Evolutionary conservation across 2,888 invertebrate species (phyloP).

Genomic region (Bursaphelenchus okinawaensis): DNA sequence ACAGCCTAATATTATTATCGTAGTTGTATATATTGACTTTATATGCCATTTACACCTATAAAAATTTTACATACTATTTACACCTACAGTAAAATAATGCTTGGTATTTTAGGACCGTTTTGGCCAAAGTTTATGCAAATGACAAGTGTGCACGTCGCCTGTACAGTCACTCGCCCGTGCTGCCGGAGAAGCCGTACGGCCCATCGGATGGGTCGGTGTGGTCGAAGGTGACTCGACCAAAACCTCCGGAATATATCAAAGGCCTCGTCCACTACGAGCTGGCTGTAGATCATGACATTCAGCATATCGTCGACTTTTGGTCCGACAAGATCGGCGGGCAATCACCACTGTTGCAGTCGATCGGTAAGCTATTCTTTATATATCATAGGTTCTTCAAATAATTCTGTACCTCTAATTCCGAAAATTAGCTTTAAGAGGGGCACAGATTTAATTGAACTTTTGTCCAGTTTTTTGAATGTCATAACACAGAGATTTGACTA

Average conservation of each 20-base stretch:
- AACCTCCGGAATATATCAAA: background rate
- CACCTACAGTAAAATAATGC: background rate
- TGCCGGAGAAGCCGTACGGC: conserved; percentile 2
- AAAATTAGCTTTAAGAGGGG: too few relatives aligned
- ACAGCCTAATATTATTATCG: too few relatives aligned
- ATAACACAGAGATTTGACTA: background rate
- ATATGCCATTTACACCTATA: too few relatives aligned
- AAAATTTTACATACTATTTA: too few relatives aligned
- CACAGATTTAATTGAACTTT: too few relatives aligned
- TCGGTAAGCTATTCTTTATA: background rate
- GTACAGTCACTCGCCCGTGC: background rate
- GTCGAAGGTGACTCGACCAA: background rate
- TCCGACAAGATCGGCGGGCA: background rate
- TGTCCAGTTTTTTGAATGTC: too few relatives aligned
- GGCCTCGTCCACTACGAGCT: conserved; percentile 1
- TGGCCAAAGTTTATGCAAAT: conserved; percentile 11
- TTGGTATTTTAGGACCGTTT: conserved; percentile 1
- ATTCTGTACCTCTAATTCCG: too few relatives aligned
- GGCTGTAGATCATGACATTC: background rate
- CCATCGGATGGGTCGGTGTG: background rate
- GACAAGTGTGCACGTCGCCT: conserved; percentile 7
- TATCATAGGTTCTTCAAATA: background rate
- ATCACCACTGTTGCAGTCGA: background rate
- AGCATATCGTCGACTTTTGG: background rate
- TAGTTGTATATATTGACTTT: too few relatives aligned